Conservation (phyloP, 2,113 vertebrate genomes). For the Podarcis cretensis region DNA sequence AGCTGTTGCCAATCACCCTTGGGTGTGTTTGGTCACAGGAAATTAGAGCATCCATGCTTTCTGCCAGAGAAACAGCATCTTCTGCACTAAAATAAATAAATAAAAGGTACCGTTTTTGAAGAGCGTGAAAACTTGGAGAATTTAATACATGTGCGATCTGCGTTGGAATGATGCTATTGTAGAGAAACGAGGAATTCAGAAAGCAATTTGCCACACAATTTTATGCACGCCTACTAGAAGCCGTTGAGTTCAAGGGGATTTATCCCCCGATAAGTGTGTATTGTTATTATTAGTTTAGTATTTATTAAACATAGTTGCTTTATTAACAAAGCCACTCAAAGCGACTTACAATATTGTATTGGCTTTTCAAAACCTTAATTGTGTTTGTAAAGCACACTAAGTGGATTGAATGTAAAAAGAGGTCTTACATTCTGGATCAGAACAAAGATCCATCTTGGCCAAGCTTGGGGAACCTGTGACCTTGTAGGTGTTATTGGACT, state of each 20-base stretch:
- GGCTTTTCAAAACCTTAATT: too few relatives aligned
- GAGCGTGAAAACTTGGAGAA: background rate
- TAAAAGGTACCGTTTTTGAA: background rate
- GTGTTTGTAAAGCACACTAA: background rate
- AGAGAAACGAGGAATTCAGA: background rate
- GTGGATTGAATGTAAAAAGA: background rate
- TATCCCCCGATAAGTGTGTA: background rate
- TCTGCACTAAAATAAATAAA: background rate
- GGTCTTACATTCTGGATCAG: background rate
- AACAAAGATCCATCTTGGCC: background rate
- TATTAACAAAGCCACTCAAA: too few relatives aligned
- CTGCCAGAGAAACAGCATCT: too few relatives aligned
- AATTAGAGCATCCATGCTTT: too few relatives aligned
- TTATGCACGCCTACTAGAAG: background rate
- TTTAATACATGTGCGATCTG: background rate
- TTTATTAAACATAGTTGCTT: too few relatives aligned
- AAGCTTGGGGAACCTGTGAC: background rate
- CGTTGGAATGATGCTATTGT: background rate
- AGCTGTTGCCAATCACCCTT: background rate
- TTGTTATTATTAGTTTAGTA: too few relatives aligned
- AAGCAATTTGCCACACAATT: background rate
- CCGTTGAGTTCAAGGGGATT: background rate
- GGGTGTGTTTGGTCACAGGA: background rate
- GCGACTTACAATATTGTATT: too few relatives aligned
- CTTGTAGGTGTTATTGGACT: background rate